These are phyloP conservation scores for Cossypha dichroa DNA, from an alignment of 2,797 vertebrate species.

Conservation along the genomic window DNA sequence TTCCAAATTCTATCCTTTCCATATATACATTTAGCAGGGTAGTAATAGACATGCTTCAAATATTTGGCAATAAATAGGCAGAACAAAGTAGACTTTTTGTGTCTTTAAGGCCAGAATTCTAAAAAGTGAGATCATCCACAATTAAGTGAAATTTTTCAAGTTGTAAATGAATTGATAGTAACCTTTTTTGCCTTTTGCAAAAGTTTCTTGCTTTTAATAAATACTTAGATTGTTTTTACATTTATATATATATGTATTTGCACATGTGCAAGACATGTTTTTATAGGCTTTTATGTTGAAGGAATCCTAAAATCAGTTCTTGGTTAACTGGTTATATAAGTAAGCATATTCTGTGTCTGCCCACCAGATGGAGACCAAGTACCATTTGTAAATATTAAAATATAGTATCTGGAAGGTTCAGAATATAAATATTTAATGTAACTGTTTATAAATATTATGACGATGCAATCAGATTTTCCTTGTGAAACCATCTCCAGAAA, in stretches of 20 bases:
- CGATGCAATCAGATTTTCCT: neutral
- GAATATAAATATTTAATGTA: neutral
- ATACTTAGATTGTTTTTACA: neutral
- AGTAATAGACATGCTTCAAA: neutral
- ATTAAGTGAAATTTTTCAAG: neutral
- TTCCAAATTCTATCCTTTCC: neutral
- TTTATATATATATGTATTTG: neutral
- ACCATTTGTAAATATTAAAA: neutral
- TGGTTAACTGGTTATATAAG: neutral
- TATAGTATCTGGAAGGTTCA: neutral
- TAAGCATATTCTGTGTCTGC: neutral
- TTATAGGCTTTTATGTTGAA: neutral
- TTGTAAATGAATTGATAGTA: neutral
- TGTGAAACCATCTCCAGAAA: neutral
- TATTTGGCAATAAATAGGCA: neutral
- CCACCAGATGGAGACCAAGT: slow-evolving; percentile 56
- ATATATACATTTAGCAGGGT: neutral
- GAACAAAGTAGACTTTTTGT: neutral
- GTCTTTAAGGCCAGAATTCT: neutral
- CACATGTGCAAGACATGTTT: neutral
- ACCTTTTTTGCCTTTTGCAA: neutral
- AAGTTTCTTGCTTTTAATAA: neutral
- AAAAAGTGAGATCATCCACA: neutral
- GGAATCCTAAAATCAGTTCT: neutral
- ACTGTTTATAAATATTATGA: neutral